Evolutionary conservation across 2,113 vertebrate genomes (phyloP), one percentile per base, ranked within the genome.

Genomic region (Apodemus speciosus): DNA sequence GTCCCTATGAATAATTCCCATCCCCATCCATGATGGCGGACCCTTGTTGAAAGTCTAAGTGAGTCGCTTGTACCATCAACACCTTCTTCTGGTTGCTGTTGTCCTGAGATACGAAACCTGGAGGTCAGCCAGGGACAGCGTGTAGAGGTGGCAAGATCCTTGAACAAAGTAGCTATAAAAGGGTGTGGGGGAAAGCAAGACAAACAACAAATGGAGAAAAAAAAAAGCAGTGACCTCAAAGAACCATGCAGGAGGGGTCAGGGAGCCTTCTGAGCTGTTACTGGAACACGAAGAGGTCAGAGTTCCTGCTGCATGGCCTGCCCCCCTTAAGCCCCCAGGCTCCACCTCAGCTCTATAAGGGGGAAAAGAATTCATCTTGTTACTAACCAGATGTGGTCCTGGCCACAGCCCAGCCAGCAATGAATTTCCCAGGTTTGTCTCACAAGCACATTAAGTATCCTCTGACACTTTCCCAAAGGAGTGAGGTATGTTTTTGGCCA

Each of bases 151-250:
- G 90, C 86, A 68, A 86, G 27, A 91, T 79, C 96, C 95, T 95
- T 95, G 94, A 96, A 94, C 95, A 95, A 93, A 79, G 92, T 89
- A 92, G 77, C 94, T 88, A 92, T 89, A 96, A 96, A 96, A 88
- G 94, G 91, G 83, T 1, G 69, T 88, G 87, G 87, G 75, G 80
- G 38, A 49, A 88, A 92, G 80, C 56, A 66, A 94, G 84, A 85
- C 53, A 40, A 88, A 91, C 6, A 43, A 58, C 88, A 92, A 93
- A 91, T 72, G 69, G 79, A 9, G 9, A 30, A 25, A 86, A 92
- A 84, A 69, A 92, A 76, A 53, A 35, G 85, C 1, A 60, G 51
- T 30, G 43, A 64, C 66, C 95, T 97, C 94, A 93, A 90, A 84
- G 91, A 95, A 91, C 88, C 3, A 11, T 14, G 3, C n/a, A 46